Base-by-base conservation (phyloP, 2,113 vertebrate genomes). In the Dendropsophus ebraccatus region DNA sequence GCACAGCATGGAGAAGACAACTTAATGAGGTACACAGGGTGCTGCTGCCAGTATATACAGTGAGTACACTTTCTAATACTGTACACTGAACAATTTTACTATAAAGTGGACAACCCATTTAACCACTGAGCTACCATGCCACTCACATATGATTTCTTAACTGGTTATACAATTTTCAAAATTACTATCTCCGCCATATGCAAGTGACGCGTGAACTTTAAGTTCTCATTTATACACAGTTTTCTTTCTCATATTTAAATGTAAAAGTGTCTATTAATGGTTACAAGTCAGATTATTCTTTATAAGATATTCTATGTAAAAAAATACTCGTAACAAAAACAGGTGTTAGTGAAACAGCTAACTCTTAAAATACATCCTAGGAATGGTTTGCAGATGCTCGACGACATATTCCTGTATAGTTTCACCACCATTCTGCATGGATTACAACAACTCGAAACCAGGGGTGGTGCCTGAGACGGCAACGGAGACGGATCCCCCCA, bases 271-370 rank as follows among this genome's bases (percentile, higher is more conserved):
- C 49, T 84, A 77, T 49, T 77, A 62, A 81, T 73, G 85, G 81
- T 37, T 87, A 86, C 50, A 87, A 41, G 52, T 81, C 79, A 25
- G 49, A 81, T 87, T 86, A 80, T 81, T 80, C 37, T 81, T 81
- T 60, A 74, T 73, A 67, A 81, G 84, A 72, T 70, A 73, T 79
- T 58, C 78, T 87, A 81, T 73, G 67, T 80, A 86, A 86, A 81
- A 87, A 73, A 81, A 87, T 81, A 87, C 54, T 74, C 21, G 78
- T 72, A 62, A 81, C 67, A 87, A 87, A 87, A 81, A 56, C 49
- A 72, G 60, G 76, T 54, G 62, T 73, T 58, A 80, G 54, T 87
- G 85, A 60, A 60, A 87, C 32, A 50, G 78, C 49, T 72, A 65
- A 73, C 23, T 73, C 56, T 80, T 73, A 81, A 80, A 81, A 81